Conservation (phyloP, 2,888 invertebrate species). For the Epinotia ramella region DNA sequence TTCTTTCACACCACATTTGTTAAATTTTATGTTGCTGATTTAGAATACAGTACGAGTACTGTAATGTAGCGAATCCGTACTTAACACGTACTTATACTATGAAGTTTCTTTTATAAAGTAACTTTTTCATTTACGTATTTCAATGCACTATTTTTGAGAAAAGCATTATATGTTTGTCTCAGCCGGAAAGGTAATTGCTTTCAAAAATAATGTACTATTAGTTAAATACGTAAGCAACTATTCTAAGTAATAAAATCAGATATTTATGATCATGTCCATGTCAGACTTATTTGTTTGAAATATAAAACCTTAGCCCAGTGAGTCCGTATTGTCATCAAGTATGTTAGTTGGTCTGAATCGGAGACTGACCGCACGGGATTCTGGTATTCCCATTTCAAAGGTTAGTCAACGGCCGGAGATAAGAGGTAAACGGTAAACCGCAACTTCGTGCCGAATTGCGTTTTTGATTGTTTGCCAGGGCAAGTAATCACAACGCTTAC, state of each 20-base stretch:
- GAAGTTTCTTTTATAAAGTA: too few relatives aligned
- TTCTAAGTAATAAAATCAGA: too few relatives aligned
- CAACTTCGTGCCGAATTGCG: constrained; percentile 69
- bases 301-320: neutral
- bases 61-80: neutral
- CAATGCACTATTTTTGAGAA: too few relatives aligned
- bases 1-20: constrained; percentile 48
- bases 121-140: too few relatives aligned
- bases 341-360: neutral
- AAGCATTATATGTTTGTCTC: too few relatives aligned
- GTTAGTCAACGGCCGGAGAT: constrained; percentile 68
- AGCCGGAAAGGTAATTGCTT: too few relatives aligned
- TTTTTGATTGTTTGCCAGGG: constrained; percentile 71
- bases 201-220: too few relatives aligned
- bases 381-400: constrained; percentile 52
- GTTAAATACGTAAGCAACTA: too few relatives aligned
- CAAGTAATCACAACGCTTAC: neutral
- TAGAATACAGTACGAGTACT: neutral
- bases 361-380: constrained; percentile 14
- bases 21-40: neutral
- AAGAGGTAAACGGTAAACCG: constrained; percentile 69
- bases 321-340: neutral
- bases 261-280: too few relatives aligned
- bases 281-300: neutral
- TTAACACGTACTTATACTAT: neutral